Base-by-base conservation (phyloP, 2,888 invertebrate species). In the Drosophila picticornis region DNA sequence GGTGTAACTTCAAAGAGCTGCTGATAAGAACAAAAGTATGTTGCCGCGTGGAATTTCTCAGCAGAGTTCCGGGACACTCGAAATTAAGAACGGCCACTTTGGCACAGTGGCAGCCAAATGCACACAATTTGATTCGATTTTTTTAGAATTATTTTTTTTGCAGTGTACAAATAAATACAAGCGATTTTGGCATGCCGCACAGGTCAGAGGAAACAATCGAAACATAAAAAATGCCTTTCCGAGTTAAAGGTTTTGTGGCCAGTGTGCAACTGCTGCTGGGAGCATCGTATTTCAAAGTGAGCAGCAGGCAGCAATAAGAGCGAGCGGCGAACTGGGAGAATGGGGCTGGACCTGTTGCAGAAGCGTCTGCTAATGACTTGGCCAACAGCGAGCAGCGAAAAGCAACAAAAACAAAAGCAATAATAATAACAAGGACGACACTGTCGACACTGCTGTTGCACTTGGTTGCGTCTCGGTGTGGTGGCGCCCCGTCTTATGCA, bases 1-100 rank as follows among this genome's bases (percentile, higher is more conserved):
- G 11, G n/a, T 65, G 69, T 48, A 67, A 84, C 88, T 79, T 85
- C 85, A 83, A 84, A 87, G 83, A 72, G 80, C 78, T 72, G 62
- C 78, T 81, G 88, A 84, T 85, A 81, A 81, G 84, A 75, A 85
- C 77, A 84, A 87, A 84, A 84, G 83, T 77, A 82, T 77, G 78
- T 72, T 77, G 83, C 76, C 60, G 74, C 76, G 70, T 72, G 80
- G 80, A 84, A 84, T 84, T 84, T 84, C 67, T 72, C 76, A 62
- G 52, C 66, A 68, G 25, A 3, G 59, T 67, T 60, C 29, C 67
- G 53, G 40, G 32, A 34, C 56, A 63, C 71, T 74, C 46, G 72
- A 80, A 80, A 67, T 80, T 74, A 74, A 74, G 77, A 80, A 62
- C 53, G 46, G 31, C 74, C 46, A 58, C 50, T 52, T 32, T 34